phyloP scores from a whole-genome alignment of 2,797 vertebrate genomes.

The Amazona finschi region DNA sequence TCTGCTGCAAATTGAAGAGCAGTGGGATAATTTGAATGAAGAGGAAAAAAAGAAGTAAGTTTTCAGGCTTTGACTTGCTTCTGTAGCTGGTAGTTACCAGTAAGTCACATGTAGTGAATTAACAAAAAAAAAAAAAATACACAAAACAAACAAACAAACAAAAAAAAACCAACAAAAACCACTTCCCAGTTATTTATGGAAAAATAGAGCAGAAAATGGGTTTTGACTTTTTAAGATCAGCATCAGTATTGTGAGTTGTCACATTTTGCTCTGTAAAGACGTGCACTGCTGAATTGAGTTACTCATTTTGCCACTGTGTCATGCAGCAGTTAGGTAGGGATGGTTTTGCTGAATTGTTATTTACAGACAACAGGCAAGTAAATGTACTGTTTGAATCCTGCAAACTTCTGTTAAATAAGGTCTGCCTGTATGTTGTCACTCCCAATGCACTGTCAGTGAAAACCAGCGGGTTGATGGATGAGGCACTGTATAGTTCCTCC shows the following conservation, averaged over 20 bases:
- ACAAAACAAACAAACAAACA: too few species aligned
- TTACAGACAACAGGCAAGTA: not conserved
- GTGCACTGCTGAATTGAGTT: slow-evolving; percentile 53
- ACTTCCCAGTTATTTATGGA: slow-evolving; percentile 67
- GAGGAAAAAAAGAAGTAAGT: slow-evolving; percentile 91
- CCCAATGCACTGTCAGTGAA: not conserved
- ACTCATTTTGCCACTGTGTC: not conserved
- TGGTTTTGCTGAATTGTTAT: not conserved
- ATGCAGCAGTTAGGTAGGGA: not conserved
- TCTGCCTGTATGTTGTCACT: not conserved
- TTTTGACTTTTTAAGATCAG: slow-evolving; percentile 49
- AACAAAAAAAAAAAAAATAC: not conserved
- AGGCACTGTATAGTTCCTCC: not conserved
- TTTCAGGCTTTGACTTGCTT: slow-evolving; percentile 77
- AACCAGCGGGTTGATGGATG: not conserved
- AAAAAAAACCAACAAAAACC: too few species aligned
- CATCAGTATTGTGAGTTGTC: slow-evolving; percentile 61
- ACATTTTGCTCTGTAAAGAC: slow-evolving; percentile 65
- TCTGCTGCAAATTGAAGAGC: slow-evolving; percentile 77
- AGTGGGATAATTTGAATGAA: slow-evolving; percentile 88
- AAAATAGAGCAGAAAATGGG: slow-evolving; percentile 71
- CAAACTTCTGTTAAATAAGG: not conserved
- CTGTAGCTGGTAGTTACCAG: slow-evolving; percentile 72
- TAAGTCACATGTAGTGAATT: slow-evolving; percentile 74
- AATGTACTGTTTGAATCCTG: not conserved